phyloP scores from a whole-genome alignment of 2,888 invertebrate genomes.

The Orthosia cruda region DNA sequence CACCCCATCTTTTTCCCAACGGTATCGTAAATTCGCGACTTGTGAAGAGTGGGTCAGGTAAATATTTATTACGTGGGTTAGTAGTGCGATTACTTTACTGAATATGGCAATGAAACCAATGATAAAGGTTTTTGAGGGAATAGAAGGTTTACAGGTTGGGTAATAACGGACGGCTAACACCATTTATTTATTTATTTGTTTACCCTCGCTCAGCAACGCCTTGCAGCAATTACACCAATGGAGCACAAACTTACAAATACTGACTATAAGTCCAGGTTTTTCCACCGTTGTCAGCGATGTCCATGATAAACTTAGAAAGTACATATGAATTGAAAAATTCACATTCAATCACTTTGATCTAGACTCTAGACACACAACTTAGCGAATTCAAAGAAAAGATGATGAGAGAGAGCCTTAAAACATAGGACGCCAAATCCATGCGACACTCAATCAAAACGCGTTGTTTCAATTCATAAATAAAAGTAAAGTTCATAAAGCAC shows the following conservation, averaged over 20 bases:
- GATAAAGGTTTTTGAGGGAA: background rate
- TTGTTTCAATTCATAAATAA: conserved; percentile 2
- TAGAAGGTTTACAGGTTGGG: background rate
- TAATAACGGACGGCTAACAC: background rate
- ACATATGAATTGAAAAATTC: no score
- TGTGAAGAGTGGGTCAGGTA: conserved; percentile 8
- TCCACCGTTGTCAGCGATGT: no score
- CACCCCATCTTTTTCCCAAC: conserved; percentile 25
- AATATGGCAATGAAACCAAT: background rate
- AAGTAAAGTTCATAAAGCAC: conserved; percentile 19
- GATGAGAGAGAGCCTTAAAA: background rate
- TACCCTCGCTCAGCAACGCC: no score
- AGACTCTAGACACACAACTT: background rate
- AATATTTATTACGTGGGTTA: conserved; percentile 23
- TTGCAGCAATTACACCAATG: no score
- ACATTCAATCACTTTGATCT: background rate
- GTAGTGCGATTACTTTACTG: background rate
- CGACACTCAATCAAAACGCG: background rate
- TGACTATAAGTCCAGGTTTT: no score
- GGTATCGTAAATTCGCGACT: conserved; percentile 41
- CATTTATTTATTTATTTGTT: no score
- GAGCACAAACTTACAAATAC: no score
- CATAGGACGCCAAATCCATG: background rate
- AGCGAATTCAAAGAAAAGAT: background rate
- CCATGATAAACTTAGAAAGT: no score